phyloP scores from a whole-genome alignment of 2,888 invertebrate species.

The Ectropis crepuscularia region DNA sequence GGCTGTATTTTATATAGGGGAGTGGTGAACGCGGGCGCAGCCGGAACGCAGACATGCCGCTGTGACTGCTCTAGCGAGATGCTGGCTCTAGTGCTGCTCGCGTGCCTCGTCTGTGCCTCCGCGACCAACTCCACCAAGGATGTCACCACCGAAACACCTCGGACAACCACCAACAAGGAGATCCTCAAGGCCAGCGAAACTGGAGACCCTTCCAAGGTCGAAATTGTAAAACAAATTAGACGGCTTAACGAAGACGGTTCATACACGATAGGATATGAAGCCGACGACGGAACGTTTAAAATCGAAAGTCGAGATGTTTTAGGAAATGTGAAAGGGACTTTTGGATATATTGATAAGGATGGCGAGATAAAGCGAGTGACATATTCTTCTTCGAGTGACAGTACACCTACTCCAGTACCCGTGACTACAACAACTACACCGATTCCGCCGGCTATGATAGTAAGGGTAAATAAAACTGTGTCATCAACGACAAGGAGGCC shows the following conservation, averaged over 20 bases:
- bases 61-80: constrained; percentile 72
- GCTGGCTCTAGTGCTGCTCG: constrained; percentile 69
- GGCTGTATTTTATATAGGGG: constrained; percentile 83
- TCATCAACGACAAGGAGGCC: constrained; percentile 79
- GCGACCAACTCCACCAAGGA: constrained; percentile 57
- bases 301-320: constrained; percentile 92
- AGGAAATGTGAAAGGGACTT: constrained; percentile 93
- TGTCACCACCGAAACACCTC: constrained; percentile 57
- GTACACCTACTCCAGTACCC: constrained; percentile 73
- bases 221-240: constrained; percentile 92
- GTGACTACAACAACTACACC: constrained; percentile 66
- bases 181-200: constrained; percentile 86
- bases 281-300: constrained; percentile 93
- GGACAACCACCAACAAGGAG: constrained; percentile 80
- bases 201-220: constrained; percentile 88
- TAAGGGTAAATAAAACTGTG: constrained; percentile 77
- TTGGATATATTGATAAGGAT: constrained; percentile 91
- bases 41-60: constrained; percentile 78
- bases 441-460: constrained; percentile 75
- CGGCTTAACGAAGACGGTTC: constrained; percentile 93
- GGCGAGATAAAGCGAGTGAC: constrained; percentile 92
- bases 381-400: constrained; percentile 85
- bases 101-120: constrained; percentile 58
- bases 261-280: constrained; percentile 93
- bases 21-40: constrained; percentile 66